These are phyloP conservation scores for Scortum barcoo DNA, from an alignment of 2,113 vertebrate genomes.

Conservation along the genomic window DNA sequence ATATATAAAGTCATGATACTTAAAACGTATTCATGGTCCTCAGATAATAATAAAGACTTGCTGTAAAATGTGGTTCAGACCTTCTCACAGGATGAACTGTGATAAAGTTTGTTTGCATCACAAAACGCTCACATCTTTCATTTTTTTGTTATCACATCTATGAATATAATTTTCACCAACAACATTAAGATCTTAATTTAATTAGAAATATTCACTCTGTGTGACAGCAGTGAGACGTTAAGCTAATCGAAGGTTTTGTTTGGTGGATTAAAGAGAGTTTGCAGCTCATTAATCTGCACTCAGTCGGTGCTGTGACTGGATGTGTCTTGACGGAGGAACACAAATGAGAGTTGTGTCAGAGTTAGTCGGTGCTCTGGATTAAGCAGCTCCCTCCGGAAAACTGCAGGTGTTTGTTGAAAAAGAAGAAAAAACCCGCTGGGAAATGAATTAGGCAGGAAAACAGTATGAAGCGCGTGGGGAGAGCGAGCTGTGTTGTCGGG, in stretches of 20 bases:
- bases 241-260: constrained; percentile 2
- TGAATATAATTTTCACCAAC: not conserved
- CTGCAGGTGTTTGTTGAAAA: constrained; percentile 16
- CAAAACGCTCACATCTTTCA: not conserved
- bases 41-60: too few relatives aligned
- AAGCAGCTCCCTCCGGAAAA: not conserved
- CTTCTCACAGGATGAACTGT: too few relatives aligned
- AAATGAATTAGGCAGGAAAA: constrained; percentile 9
- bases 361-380: constrained; percentile 19
- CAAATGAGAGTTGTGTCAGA: constrained; percentile 29
- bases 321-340: not conserved
- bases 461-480: not conserved
- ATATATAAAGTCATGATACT: too few relatives aligned
- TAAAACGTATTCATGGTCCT: too few relatives aligned
- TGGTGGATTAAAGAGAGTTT: constrained; percentile 3
- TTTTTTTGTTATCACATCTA: not conserved
- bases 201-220: not conserved
- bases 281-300: not conserved
- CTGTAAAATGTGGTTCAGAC: too few relatives aligned
- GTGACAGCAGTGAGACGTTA: not conserved
- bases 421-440: not conserved
- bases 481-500: constrained; percentile 4
- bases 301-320: constrained; percentile 8
- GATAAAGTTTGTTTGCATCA: not conserved
- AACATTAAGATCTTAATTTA: not conserved